A percentile compares a stretch with the other conserved stretches of the same genome.
Evolutionary conservation across 2,797 vertebrate genomes (phyloP).

Genomic region (Thamnophis elegans): DNA sequence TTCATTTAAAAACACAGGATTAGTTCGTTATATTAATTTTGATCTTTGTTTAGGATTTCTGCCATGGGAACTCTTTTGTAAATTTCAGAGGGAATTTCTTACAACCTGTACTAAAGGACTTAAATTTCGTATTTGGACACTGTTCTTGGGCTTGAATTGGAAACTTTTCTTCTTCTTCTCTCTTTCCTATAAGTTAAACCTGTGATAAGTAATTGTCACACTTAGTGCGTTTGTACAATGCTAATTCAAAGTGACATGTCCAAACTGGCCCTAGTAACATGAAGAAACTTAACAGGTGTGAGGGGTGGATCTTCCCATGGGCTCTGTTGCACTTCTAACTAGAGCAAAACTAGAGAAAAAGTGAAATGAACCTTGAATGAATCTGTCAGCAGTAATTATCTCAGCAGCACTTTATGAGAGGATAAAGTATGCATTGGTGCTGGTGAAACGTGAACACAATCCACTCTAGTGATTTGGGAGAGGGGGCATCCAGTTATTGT

Average conservation of each 20-base stretch:
- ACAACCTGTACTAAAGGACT: slow-evolving; percentile 74
- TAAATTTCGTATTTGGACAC: slow-evolving; percentile 78
- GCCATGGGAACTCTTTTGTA: slow-evolving; percentile 64
- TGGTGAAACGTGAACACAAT: slow-evolving; percentile 75
- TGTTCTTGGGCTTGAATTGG: slow-evolving; percentile 79
- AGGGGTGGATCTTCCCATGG: slow-evolving; percentile 78
- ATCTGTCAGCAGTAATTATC: slow-evolving; percentile 98
- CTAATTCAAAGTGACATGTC: slow-evolving; percentile 81
- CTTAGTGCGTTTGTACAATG: slow-evolving; percentile 70
- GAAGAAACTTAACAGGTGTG: slow-evolving; percentile 86
- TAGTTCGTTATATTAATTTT: slow-evolving; percentile 65
- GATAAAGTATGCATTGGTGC: slow-evolving; percentile 76
- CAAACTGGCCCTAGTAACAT: slow-evolving; percentile 77
- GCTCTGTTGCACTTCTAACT: slow-evolving; percentile 77
- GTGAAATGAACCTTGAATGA: slow-evolving; percentile 89
- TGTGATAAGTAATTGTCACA: slow-evolving; percentile 84
- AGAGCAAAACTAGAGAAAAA: slow-evolving; percentile 82
- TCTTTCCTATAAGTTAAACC: slow-evolving; percentile 68
- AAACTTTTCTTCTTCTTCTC: slow-evolving; percentile 72
- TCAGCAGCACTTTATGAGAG: slow-evolving; percentile 83
- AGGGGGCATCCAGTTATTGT: slow-evolving; percentile 64
- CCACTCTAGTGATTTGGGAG: slow-evolving; percentile 60
- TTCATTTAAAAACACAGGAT: not conserved
- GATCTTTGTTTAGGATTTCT: slow-evolving; percentile 42
- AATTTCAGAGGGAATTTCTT: slow-evolving; percentile 66